phyloP scores from a whole-genome alignment of 2,888 invertebrate genomes.

The Idaea aversata region DNA sequence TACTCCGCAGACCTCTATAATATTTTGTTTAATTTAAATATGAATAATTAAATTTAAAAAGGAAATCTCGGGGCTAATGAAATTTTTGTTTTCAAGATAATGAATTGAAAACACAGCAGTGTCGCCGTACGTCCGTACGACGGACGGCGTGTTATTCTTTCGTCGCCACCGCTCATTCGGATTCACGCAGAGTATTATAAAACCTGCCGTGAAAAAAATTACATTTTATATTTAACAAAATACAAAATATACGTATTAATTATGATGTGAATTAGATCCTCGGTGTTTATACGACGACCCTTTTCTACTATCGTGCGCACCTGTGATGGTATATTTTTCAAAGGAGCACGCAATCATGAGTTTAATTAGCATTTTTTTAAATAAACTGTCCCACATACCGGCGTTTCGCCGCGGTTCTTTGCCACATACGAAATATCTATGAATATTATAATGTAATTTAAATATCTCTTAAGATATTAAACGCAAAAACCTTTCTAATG shows the following conservation, averaged over 20 bases:
- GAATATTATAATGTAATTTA: slow-evolving; percentile 19
- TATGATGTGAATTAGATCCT: slow-evolving; percentile 56
- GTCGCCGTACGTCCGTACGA: slow-evolving; percentile 61
- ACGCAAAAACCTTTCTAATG: background rate
- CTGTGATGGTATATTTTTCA: slow-evolving; percentile 43
- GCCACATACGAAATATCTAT: slow-evolving; percentile 19
- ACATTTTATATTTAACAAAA: slow-evolving; percentile 37
- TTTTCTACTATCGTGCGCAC: slow-evolving; percentile 38
- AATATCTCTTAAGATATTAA: slow-evolving; percentile 4
- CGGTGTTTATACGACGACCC: slow-evolving; percentile 56
- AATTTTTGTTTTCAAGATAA: slow-evolving; percentile 80
- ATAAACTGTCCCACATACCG: slow-evolving; percentile 31
- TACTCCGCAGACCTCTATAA: slow-evolving; percentile 72
- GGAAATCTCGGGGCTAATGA: slow-evolving; percentile 78
- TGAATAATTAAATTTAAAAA: slow-evolving; percentile 80
- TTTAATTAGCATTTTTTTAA: slow-evolving; percentile 47
- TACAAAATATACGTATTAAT: slow-evolving; percentile 64
- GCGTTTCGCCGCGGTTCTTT: slow-evolving; percentile 9
- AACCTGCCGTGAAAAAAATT: slow-evolving; percentile 49
- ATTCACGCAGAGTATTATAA: slow-evolving; percentile 62
- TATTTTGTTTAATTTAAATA: slow-evolving; percentile 81
- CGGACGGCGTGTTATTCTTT: slow-evolving; percentile 66
- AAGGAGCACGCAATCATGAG: slow-evolving; percentile 40
- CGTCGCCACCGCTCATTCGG: slow-evolving; percentile 63
- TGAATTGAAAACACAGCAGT: slow-evolving; percentile 77